Percentiles rank a stretch among this genome's conserved stretches.
These are phyloP conservation scores for Marronus borbonicus DNA, from an alignment of 2,888 invertebrate genomes.

Conservation along the genomic window DNA sequence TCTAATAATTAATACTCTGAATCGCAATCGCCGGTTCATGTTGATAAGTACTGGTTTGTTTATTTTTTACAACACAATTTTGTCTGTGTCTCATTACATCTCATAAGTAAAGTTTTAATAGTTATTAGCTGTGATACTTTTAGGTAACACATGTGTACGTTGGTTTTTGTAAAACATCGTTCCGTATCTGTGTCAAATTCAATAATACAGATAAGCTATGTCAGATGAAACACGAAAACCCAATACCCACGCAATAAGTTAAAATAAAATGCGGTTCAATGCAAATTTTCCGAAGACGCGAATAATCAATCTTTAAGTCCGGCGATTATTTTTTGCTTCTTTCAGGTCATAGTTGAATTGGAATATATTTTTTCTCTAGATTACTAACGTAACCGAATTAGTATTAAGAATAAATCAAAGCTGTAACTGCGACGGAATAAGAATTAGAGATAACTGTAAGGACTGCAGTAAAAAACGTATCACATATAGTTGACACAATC, in stretches of 20 bases:
- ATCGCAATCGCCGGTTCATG: no score
- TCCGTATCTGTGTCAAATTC: no score
- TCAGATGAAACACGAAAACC: neutral
- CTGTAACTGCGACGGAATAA: conserved; percentile 19
- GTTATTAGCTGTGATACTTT: no score
- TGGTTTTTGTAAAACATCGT: no score
- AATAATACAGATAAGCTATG: no score
- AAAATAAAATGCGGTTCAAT: neutral
- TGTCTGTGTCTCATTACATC: no score
- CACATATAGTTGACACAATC: conserved; percentile 46
- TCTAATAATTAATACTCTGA: no score
- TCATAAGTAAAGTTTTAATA: no score
- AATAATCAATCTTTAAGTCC: neutral
- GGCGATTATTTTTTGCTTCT: neutral
- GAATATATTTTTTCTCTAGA: conserved; percentile 1
- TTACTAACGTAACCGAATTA: conserved; percentile 28
- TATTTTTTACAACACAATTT: no score
- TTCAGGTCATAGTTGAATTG: conserved; percentile 13
- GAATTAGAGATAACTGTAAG: conserved; percentile 47
- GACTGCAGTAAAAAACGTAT: conserved; percentile 41
- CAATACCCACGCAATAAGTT: neutral
- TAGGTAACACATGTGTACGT: no score
- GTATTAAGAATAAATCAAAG: conserved; percentile 18
- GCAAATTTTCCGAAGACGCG: conserved; percentile 2
- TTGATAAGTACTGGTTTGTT: no score